Evolutionary conservation across 2,888 invertebrate species (phyloP), one percentile per base, ranked within the genome.

Genomic region (Therioaphis trifolii): DNA sequence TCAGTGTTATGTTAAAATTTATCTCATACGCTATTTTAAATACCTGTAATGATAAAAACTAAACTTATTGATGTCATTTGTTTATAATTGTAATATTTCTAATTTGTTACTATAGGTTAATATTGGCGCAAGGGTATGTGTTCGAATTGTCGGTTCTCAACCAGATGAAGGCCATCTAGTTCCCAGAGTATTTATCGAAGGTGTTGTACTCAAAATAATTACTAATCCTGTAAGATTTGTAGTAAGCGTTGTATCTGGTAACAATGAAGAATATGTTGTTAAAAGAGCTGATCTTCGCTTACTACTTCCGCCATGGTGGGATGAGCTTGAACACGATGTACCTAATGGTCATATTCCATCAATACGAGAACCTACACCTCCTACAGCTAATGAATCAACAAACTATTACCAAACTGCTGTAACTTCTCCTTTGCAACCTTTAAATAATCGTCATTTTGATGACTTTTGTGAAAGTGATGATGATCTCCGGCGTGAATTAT

Each of bases 271-370:
- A 87, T 91, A 92, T 86, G 92, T 94, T 87, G 95, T 97, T 85
- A 94, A 95, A 88, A 91, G 98, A 55, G 96, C 98, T 5, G 96
- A 97, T 88, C 90, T 99, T 85, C 92, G 99, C 35, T 91, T 99
- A 40, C 90, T 98, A 86, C 92, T 94, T 88, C 97, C 98, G 21
- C 99, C 98, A 0, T 99, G 99, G 98, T 95, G 94, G 90, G 99
- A 98, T 87, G 98, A 99, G 89, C 89, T 98, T 85, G 95, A 86
- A 85, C 86, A 86, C 85, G 86, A 86, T 86, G 24, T 78, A 84
- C 85, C 77, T 84, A 86, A 84, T 69, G 66, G 80, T 58, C 88
- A 88, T 52, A 86, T 88, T 52, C 89, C 88, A 84, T 84, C 74
- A 52, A 72, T 82, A 63, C 14, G 75, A 71, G 85, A 84, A 63